Percentiles rank a stretch among this genome's conserved stretches.
These are phyloP conservation scores for Holacanthella duospinosa DNA, from an alignment of 2,888 invertebrate genomes.

Conservation along the genomic window DNA sequence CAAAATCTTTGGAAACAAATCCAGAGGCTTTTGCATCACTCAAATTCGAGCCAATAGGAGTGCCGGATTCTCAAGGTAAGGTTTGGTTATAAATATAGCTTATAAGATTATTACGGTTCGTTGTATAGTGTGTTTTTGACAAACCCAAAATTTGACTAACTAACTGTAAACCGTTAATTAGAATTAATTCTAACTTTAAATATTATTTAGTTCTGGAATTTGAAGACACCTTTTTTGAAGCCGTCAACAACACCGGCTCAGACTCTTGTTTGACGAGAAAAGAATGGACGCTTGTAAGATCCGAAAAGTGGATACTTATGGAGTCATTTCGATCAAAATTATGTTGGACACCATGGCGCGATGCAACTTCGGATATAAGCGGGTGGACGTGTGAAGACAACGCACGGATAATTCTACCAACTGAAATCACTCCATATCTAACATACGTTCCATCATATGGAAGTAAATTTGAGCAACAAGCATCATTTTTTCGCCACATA, in stretches of 20 bases:
- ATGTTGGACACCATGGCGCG: constrained; percentile 30
- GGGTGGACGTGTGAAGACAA: constrained; percentile 31
- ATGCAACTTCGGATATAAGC: constrained; percentile 20
- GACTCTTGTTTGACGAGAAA: not conserved
- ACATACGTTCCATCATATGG: constrained; percentile 18
- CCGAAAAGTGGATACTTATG: constrained; percentile 24
- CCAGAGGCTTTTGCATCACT: not conserved
- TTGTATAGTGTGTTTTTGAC: too few species aligned
- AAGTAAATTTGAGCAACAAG: constrained; percentile 21
- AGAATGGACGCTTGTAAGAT: not conserved
- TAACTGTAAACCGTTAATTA: not conserved
- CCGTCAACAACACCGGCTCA: not conserved
- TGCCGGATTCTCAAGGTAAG: constrained; percentile 4
- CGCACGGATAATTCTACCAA: constrained; percentile 19
- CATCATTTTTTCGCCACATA: constrained; percentile 27
- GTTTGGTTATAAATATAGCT: not conserved
- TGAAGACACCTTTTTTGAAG: constrained; percentile 27
- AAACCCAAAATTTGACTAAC: not conserved
- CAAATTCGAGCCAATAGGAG: not conserved
- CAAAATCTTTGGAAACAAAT: constrained; percentile 7
- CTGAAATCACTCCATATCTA: constrained; percentile 22
- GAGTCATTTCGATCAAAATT: constrained; percentile 26
- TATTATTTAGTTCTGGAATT: constrained; percentile 21
- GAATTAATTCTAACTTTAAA: not conserved
- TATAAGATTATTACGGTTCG: not conserved